Percentiles rank a stretch among this genome's conserved stretches.
Evolutionary conservation across 2,113 vertebrate species (phyloP).

Genomic region (Leiothrix lutea): DNA sequence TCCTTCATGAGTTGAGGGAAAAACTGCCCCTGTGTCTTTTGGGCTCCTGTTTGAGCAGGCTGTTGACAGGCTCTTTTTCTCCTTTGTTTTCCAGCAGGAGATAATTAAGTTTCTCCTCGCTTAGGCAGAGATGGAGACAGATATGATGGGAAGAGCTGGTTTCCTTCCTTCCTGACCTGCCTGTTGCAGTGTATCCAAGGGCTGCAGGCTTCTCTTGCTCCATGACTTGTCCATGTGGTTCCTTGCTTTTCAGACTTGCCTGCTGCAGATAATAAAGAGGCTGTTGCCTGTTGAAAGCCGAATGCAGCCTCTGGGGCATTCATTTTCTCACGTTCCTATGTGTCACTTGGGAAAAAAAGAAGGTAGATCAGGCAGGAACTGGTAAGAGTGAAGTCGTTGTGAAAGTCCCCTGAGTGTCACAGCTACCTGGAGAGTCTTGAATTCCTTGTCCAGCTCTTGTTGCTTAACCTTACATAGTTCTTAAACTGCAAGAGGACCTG

Average conservation of each 20-base stretch:
- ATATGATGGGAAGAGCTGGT: neutral
- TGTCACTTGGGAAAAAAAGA: neutral
- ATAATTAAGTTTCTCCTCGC: conserved; percentile 34
- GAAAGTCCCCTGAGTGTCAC: neutral
- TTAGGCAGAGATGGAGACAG: conserved; percentile 52
- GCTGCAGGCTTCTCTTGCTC: neutral
- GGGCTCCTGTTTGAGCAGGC: neutral
- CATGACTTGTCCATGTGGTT: neutral
- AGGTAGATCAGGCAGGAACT: neutral
- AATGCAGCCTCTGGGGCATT: neutral
- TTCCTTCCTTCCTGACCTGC: neutral
- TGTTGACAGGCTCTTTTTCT: conserved; percentile 20
- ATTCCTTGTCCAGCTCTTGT: neutral
- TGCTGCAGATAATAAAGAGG: conserved; percentile 48
- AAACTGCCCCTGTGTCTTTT: neutral
- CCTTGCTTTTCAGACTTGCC: neutral
- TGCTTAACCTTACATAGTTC: neutral
- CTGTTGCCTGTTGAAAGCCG: neutral
- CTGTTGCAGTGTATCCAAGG: neutral
- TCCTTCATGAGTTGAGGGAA: neutral
- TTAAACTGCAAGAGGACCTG: neutral
- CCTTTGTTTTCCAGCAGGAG: conserved; percentile 57
- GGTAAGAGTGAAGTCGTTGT: neutral
- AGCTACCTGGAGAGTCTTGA: neutral
- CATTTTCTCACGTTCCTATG: neutral